These are phyloP conservation scores for Oceanodroma leucorhoa DNA, from an alignment of 2,797 vertebrate species.

Conservation along the genomic window DNA sequence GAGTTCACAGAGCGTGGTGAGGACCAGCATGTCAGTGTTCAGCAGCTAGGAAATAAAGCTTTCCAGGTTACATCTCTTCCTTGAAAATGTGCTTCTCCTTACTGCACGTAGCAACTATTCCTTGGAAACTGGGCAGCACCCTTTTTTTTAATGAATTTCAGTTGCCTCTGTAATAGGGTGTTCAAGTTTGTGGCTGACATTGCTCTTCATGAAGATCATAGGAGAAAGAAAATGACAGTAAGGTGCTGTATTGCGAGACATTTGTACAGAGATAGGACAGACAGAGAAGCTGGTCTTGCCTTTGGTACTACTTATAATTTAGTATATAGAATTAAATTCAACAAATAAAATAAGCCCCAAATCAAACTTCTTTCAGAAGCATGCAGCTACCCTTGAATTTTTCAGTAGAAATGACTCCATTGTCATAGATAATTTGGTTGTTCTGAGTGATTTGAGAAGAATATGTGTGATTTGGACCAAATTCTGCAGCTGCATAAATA, in stretches of 20 bases:
- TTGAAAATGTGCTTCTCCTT: background rate
- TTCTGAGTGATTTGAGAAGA: background rate
- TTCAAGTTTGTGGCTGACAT: fast-evolving
- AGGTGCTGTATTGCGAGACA: background rate
- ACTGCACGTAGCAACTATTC: fast-evolving
- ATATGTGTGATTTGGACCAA: background rate
- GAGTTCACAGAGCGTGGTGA: background rate
- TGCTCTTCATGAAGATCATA: background rate
- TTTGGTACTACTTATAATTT: background rate
- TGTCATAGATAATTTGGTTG: background rate
- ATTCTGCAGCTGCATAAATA: background rate
- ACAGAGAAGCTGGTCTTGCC: background rate
- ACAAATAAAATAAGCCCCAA: background rate
- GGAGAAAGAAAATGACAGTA: background rate
- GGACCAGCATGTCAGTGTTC: background rate
- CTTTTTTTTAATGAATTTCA: background rate
- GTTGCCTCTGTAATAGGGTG: background rate
- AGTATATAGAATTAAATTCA: background rate
- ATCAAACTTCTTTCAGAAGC: background rate
- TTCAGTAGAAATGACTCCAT: background rate
- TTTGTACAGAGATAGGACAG: background rate
- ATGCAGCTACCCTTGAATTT: background rate
- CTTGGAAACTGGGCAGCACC: fast-evolving
- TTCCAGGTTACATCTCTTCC: background rate
- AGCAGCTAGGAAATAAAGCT: background rate